A percentile compares a stretch with the other conserved stretches of the same genome.
Conservation (phyloP, 2,888 invertebrate genomes). For the Luperina testacea region DNA sequence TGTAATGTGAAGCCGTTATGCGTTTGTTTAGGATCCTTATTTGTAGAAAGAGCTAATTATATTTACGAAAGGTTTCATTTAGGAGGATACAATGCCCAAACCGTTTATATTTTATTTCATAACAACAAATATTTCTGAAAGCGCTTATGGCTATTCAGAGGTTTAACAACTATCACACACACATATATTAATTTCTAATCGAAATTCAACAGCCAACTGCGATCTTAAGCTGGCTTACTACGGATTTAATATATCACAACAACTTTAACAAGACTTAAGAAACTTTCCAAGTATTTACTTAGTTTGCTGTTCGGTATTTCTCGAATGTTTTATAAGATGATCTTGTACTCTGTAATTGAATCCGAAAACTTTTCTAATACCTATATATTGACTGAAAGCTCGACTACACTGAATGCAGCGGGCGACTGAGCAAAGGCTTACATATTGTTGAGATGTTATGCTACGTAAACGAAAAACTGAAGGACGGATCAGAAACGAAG, state of each 20-base stretch:
- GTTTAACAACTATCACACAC: constrained; percentile 35
- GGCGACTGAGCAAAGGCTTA: constrained; percentile 9
- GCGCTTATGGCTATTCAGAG: constrained; percentile 6
- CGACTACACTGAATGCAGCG: constrained; percentile 21
- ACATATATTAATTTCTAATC: constrained; percentile 57
- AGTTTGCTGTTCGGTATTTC: constrained; percentile 52
- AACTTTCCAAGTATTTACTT: constrained; percentile 58
- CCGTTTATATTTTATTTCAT: background rate
- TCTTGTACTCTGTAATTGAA: constrained; percentile 46
- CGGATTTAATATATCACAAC: constrained; percentile 59
- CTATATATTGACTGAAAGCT: constrained; percentile 27
- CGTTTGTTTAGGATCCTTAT: constrained; percentile 8
- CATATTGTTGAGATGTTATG: background rate
- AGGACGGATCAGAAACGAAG: background rate
- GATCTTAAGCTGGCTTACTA: constrained; percentile 48
- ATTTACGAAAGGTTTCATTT: constrained; percentile 16
- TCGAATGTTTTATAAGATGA: constrained; percentile 57
- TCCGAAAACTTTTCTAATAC: constrained; percentile 52
- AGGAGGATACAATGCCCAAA: background rate
- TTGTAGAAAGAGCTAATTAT: constrained; percentile 3
- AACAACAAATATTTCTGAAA: background rate
- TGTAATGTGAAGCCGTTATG: background rate
- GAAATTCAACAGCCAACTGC: constrained; percentile 43
- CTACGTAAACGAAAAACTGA: background rate
- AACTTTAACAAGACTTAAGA: constrained; percentile 57